Conservation (phyloP, 2,888 invertebrate genomes). For the Charanyca ferruginea region DNA sequence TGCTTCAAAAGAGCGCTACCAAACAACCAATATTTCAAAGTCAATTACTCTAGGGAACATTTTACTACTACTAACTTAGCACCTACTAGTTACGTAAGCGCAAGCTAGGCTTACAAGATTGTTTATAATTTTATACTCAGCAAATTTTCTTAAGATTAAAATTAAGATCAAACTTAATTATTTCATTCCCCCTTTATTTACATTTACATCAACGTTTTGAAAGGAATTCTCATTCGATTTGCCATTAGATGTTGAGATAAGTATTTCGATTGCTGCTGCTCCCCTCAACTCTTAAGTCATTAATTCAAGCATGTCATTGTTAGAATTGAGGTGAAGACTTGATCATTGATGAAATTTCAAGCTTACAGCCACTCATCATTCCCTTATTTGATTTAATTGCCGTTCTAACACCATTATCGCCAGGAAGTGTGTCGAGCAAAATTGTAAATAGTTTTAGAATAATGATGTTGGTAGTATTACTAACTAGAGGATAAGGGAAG, state of each 20-base stretch:
- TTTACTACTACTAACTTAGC: conserved; percentile 91
- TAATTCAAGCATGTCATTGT: conserved; percentile 64
- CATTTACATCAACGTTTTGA: conserved; percentile 57
- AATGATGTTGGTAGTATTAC: conserved; percentile 84
- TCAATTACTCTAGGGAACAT: conserved; percentile 97
- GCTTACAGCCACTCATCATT: conserved; percentile 81
- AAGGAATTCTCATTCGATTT: conserved; percentile 53
- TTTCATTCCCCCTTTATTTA: conserved; percentile 62
- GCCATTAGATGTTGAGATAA: conserved; percentile 55
- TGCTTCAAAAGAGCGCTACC: conserved; percentile 67
- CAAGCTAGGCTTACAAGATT: conserved; percentile 86
- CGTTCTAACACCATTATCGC: conserved; percentile 74
- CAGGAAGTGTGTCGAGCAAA: conserved; percentile 88
- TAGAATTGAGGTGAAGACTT: conserved; percentile 64
- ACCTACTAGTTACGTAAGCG: conserved; percentile 88
- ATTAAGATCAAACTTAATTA: conserved; percentile 78
- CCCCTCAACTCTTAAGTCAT: conserved; percentile 57
- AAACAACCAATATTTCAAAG: conserved; percentile 93
- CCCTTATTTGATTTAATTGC: conserved; percentile 71
- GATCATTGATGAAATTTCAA: conserved; percentile 90
- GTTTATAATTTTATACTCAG: conserved; percentile 91
- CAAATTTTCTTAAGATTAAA: conserved; percentile 86
- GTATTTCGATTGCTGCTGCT: conserved; percentile 73
- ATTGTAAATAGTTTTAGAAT: conserved; percentile 84
- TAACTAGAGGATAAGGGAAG: conserved; percentile 79